Base-by-base conservation (phyloP, 2,888 invertebrate genomes). In the Diplolepis rosae region DNA sequence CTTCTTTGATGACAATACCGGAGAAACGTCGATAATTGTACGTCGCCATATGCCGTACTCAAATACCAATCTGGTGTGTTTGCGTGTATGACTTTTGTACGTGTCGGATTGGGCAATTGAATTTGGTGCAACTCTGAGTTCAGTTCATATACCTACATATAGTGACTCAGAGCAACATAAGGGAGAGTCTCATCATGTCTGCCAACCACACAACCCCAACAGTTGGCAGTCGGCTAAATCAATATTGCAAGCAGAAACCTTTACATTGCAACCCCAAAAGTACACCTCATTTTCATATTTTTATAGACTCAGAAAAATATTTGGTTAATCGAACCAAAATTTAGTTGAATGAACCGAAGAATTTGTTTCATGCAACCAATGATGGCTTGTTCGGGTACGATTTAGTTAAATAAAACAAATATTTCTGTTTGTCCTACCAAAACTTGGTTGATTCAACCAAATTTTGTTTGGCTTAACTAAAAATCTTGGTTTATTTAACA, bases 181-280 rank as follows among this genome's bases (percentile, higher is more conserved):
- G 24, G 35, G 35, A 32, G 56, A 32, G 56, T 32, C 18, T 30
- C 54, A 54, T 32, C 54, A 54, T 11, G 56, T 18, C 30, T 35
- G 32, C 56, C 24, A 56, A 56, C 56, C 15, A 32, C 35, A 32
- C 35, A 56, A 32, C 50, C 45, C 56, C 71, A 66, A 69, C 73
- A 78, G 76, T 76, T 72, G 74, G 69, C 68, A 74, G 75, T 75
- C 71, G 72, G 83, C 77, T 81, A 83, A 80, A 83, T 82, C 83
- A 81, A 83, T 83, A 83, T 80, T 79, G 78, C 77, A 79, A 66
- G 75, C 69, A 70, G 73, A 56, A 51, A 65, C 51, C 51, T 7
- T 27, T 27, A 51, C n/a, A 51, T 27, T 51, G 6, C 56, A 4
- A 32, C 11, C 35, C 35, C 1, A 7, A 54, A 54, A 56, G 32